phyloP scores from a whole-genome alignment of 23 tunicate genomes.

The Clavelina lepadiformis region DNA sequence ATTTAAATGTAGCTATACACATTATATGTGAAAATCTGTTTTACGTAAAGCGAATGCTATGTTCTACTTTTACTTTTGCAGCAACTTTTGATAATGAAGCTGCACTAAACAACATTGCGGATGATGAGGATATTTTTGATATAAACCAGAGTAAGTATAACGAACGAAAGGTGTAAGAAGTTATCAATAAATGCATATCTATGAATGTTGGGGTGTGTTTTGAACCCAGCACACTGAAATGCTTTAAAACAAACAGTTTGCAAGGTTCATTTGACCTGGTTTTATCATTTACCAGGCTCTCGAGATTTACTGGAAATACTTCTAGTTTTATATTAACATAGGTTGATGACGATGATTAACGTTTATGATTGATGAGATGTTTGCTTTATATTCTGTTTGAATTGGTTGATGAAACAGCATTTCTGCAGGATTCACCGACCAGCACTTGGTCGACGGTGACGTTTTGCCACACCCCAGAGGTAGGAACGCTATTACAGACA shows the following conservation, averaged over 20 bases:
- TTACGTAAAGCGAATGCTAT: too few species aligned
- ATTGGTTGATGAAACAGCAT: not conserved
- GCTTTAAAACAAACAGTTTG: too few species aligned
- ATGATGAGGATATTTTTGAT: constrained; percentile 5
- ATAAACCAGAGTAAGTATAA: constrained; percentile 4
- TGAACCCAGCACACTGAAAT: too few species aligned
- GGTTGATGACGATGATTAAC: too few species aligned
- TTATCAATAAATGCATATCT: too few species aligned
- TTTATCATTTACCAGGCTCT: too few species aligned
- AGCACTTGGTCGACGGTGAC: constrained; percentile 42
- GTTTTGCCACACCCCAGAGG: constrained; percentile 6
- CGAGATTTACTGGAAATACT: too few species aligned
- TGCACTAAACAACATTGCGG: not conserved
- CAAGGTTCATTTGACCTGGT: too few species aligned
- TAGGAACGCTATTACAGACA: constrained; percentile 41
- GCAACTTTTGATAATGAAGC: not conserved
- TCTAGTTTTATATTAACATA: too few species aligned
- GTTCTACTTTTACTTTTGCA: not conserved
- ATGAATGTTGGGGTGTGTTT: too few species aligned
- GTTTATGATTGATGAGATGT: not conserved
- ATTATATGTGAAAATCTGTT: too few species aligned
- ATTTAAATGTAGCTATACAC: too few species aligned
- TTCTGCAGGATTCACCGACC: constrained; percentile 6
- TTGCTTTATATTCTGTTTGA: not conserved
- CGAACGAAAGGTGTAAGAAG: not conserved